phyloP scores from a whole-genome alignment of 1,140 invertebrate genomes.

The Aethina tumida region DNA sequence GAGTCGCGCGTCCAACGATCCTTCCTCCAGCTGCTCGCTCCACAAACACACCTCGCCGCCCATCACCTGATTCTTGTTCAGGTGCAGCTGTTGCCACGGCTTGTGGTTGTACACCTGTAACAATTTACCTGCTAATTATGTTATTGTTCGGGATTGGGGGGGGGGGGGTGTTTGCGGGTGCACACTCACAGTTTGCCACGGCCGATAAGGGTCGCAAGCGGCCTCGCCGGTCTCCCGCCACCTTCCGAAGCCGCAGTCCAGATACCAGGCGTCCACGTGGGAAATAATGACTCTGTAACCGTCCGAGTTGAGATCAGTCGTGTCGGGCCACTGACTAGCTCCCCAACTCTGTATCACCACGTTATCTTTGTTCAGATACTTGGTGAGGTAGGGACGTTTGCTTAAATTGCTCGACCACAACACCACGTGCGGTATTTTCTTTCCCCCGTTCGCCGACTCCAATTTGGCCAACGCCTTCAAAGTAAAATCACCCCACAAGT shows the following conservation, averaged over 20 bases:
- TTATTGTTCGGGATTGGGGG: no score
- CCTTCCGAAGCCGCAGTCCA: constrained; percentile 73
- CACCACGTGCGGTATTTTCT: constrained; percentile 50
- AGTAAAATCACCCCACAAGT: constrained; percentile 70
- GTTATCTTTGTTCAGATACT: constrained; percentile 47
- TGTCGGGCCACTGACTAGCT: constrained; percentile 64
- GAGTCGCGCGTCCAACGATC: constrained; percentile 51
- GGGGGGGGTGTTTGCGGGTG: no score
- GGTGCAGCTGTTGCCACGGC: constrained; percentile 47
- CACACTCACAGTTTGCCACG: constrained; percentile 76
- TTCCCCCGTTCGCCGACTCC: constrained; percentile 53
- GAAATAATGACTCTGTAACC: constrained; percentile 71
- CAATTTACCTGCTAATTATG: no score
- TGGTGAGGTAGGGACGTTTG: constrained; percentile 52
- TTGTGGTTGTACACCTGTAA: constrained; percentile 74
- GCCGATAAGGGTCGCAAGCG: constrained; percentile 68
- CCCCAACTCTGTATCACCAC: constrained; percentile 66
- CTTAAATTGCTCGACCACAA: constrained; percentile 74
- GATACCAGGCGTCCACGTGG: constrained; percentile 76
- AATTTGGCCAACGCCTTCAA: constrained; percentile 49
- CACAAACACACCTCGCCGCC: constrained; percentile 63
- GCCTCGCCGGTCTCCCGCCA: constrained; percentile 62
- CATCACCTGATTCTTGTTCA: constrained; percentile 38
- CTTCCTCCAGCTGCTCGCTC: constrained; percentile 55
- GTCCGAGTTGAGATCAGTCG: constrained; percentile 57